These are phyloP conservation scores for Isurus oxyrinchus DNA, from an alignment of 2,113 vertebrate genomes.

Conservation along the genomic window DNA sequence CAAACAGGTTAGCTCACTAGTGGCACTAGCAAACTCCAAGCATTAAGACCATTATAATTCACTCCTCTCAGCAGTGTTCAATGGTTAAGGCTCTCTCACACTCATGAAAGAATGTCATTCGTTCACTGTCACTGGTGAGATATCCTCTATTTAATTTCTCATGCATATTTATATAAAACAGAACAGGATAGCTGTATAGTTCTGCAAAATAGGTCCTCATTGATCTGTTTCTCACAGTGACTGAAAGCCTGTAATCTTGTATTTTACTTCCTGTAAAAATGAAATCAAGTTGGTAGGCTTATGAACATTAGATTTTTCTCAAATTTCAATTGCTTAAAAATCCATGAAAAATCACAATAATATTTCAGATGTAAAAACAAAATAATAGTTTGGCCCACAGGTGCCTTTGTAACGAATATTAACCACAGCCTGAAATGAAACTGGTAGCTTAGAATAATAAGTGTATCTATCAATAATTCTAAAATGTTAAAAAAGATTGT, in stretches of 20 bases:
- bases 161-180: background rate
- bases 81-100: background rate
- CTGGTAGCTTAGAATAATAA: background rate
- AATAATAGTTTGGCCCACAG: background rate
- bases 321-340: background rate
- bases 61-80: background rate
- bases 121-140: background rate
- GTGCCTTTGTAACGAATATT: background rate
- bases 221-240: background rate
- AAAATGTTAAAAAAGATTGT: background rate
- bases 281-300: background rate
- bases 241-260: background rate
- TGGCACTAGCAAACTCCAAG: background rate
- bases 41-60: background rate
- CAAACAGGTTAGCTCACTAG: background rate
- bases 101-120: background rate
- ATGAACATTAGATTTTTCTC: background rate
- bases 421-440: background rate
- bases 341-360: background rate
- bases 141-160: constrained; percentile 21
- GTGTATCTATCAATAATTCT: background rate
- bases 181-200: too few species aligned
- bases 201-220: background rate
- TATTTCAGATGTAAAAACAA: background rate
- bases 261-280: background rate